These are phyloP conservation scores for Crax fasciolata DNA, from an alignment of 2,797 vertebrate genomes.

Conservation along the genomic window DNA sequence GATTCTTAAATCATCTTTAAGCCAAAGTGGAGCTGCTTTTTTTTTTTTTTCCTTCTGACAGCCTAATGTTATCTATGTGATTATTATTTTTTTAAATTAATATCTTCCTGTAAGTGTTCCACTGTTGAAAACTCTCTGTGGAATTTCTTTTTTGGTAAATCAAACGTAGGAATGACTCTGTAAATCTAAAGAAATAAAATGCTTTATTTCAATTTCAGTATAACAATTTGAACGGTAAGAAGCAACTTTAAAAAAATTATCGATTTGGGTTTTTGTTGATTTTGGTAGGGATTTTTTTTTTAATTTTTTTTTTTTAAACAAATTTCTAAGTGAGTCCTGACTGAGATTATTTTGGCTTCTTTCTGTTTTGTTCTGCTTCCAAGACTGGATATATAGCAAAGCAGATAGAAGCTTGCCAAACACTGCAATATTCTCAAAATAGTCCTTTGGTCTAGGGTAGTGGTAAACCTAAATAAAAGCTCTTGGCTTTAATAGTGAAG, in stretches of 20 bases:
- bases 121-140: background rate
- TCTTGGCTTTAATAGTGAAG: background rate
- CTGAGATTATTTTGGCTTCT: conserved; percentile 28
- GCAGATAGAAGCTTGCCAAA: background rate
- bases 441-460: background rate
- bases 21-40: background rate
- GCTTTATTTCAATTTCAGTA: background rate
- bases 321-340: background rate
- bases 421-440: conserved; percentile 1
- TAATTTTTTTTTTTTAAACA: background rate
- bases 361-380: conserved; percentile 25
- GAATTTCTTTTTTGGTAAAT: background rate
- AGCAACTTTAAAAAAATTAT: background rate
- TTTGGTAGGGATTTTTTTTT: background rate
- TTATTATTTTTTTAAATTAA: background rate
- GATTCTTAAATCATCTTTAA: background rate
- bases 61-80: background rate
- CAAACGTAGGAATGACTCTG: background rate
- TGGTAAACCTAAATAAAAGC: background rate
- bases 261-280: background rate
- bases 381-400: conserved; percentile 1
- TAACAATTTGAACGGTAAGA: background rate
- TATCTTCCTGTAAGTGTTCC: background rate
- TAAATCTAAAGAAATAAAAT: background rate
- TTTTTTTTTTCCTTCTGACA: background rate